phyloP scores from a whole-genome alignment of 2,113 vertebrate genomes.

The Zosterops pallidus region DNA sequence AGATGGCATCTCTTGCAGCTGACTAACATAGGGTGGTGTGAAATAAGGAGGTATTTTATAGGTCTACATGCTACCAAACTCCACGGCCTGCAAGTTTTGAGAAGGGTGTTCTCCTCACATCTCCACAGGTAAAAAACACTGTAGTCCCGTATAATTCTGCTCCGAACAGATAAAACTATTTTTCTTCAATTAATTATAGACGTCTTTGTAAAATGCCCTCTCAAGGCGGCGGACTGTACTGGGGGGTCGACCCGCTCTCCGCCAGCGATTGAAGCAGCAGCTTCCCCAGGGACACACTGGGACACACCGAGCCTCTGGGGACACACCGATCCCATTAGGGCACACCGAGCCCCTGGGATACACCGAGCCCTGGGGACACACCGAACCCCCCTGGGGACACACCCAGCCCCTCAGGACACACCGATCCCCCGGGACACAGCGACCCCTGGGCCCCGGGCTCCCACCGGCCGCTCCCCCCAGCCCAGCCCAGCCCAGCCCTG shows the following conservation, averaged over 20 bases:
- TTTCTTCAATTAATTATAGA: fast-evolving
- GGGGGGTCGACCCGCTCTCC: fast-evolving
- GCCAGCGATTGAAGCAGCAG: no score
- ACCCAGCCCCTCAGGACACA: fast-evolving
- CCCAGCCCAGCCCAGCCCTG: neutral
- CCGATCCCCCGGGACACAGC: neutral
- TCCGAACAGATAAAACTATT: neutral
- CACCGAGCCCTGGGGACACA: no score
- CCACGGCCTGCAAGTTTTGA: neutral
- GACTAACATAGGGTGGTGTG: fast-evolving
- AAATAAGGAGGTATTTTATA: fast-evolving
- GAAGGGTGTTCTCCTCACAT: no score
- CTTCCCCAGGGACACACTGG: fast-evolving
- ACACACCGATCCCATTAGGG: no score
- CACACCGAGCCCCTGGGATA: neutral
- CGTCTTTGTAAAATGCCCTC: fast-evolving
- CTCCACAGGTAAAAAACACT: no score
- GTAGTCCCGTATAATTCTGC: fast-evolving
- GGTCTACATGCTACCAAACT: neutral
- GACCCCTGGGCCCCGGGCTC: neutral
- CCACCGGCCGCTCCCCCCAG: neutral
- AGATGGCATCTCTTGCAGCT: fast-evolving
- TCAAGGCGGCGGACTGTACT: fast-evolving
- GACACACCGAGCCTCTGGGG: neutral
- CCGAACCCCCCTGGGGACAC: neutral